Conservation (phyloP, 2,888 invertebrate species). For the Leptopilina myrica region DNA sequence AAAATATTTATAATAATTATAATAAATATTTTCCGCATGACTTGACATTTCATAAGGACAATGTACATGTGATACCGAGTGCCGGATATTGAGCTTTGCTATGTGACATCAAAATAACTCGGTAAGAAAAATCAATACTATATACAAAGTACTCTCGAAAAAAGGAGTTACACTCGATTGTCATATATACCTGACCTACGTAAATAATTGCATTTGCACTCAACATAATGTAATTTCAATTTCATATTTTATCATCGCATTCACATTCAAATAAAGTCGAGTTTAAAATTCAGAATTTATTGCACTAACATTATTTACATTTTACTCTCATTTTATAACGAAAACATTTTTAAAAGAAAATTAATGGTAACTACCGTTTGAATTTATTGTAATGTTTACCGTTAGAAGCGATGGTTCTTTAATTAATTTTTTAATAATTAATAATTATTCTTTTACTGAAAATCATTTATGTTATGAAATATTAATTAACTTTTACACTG, state of each 20-base stretch:
- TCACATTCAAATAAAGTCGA: not conserved
- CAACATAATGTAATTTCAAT: not conserved
- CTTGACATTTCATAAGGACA: conserved; percentile 3
- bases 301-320: too few species aligned
- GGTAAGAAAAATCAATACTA: conserved; percentile 8
- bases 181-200: not conserved
- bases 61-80: conserved; percentile 12
- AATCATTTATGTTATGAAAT: too few species aligned
- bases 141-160: conserved; percentile 18
- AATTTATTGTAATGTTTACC: too few species aligned
- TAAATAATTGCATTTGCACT: not conserved
- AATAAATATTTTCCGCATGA: conserved; percentile 20
- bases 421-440: too few species aligned
- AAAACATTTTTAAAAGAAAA: too few species aligned
- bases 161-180: conserved; percentile 3
- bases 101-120: conserved; percentile 28
- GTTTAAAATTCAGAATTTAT: too few species aligned
- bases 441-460: too few species aligned
- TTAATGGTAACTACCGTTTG: too few species aligned
- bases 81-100: conserved; percentile 7
- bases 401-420: too few species aligned
- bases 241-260: not conserved
- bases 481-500: too few species aligned
- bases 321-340: too few species aligned
- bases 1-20: not conserved